Evolutionary conservation across 2,888 invertebrate species (phyloP).

Genomic region (Hydropsyche betteni): DNA sequence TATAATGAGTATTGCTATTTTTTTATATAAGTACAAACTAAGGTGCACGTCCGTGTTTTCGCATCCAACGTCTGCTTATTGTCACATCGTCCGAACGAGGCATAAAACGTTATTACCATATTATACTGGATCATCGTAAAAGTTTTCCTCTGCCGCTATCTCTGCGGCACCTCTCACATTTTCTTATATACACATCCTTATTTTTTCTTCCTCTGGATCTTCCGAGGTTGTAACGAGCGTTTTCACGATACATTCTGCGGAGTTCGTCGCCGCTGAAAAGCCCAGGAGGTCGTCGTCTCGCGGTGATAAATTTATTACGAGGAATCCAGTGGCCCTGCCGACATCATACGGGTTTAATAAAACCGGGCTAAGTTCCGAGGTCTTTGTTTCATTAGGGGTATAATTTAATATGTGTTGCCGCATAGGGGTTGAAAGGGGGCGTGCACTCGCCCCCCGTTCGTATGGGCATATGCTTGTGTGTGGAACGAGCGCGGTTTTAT

Average conservation of each 20-base stretch:
- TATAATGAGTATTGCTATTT: too few relatives aligned
- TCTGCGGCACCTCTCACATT: neutral
- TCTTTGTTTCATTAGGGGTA: conserved; percentile 49
- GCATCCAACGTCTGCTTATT: conserved; percentile 49
- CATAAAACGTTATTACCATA: conserved; percentile 52
- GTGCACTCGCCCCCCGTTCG: too few relatives aligned
- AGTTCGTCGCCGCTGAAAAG: conserved; percentile 30
- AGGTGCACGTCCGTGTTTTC: conserved; percentile 39
- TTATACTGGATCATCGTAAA: conserved; percentile 51
- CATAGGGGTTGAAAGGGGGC: conserved; percentile 40
- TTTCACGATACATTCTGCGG: neutral
- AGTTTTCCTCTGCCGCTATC: conserved; percentile 32
- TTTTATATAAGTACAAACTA: too few relatives aligned
- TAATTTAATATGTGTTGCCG: conserved; percentile 50
- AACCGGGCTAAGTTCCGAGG: conserved; percentile 47
- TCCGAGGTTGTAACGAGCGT: conserved; percentile 15
- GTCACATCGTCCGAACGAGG: conserved; percentile 48
- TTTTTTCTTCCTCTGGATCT: conserved; percentile 3
- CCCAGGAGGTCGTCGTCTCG: conserved; percentile 24
- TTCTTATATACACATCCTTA: neutral
- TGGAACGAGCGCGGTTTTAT: conserved; percentile 39
- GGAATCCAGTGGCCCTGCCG: conserved; percentile 47
- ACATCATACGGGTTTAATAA: conserved; percentile 51
- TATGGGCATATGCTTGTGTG: too few relatives aligned
- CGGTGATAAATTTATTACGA: conserved; percentile 51